Base-by-base conservation (phyloP, 2,888 invertebrate species). In the Stegophylla sp. region DNA sequence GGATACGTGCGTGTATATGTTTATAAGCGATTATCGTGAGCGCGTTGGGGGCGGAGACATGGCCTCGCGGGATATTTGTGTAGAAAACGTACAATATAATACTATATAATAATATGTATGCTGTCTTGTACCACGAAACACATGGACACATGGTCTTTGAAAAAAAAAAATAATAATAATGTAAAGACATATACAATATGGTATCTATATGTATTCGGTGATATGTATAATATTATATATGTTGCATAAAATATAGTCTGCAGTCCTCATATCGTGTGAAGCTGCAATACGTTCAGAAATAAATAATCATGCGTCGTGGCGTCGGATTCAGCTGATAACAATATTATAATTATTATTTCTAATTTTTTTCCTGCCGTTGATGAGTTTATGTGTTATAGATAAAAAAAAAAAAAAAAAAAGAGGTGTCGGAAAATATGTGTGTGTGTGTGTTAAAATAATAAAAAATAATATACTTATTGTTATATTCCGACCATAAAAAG, bases 31-130 rank as follows among this genome's bases (percentile, higher is more conserved):
- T 43, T 59, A 45, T 43, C 69, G 56, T 23, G n/a, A 3, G 23
- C 12, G 34, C 51, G n/a, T n/a, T 34, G 69, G 13, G 69, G 69
- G 69, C 69, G 69, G 69, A 69, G 69, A 69, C 69, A 69, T 51
- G 34, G 51, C 69, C 51, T 53, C 28, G 34, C 51, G 51, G 28
- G 69, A 51, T 51, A 34, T 69, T 34, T 34, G 13, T 28, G 9
- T 23, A 10, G 15, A 15, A 5, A 15, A 13, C 26, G 17, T 56
- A 0, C 53, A 56, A 12, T 20, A 20, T 20, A 56, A 23, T 56
- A 56, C 12, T 15, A 23, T 41, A 72, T n/a, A 15, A 53, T 12
- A 67, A 17, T 23, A 23, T 23, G 13, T 41, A 56, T 23, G 45
- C 45, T 2, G 13, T 9, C 1, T 20, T 10, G n/a, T n/a, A n/a